phyloP scores from a whole-genome alignment of 1,140 invertebrate genomes.

The Cylas formicarius region DNA sequence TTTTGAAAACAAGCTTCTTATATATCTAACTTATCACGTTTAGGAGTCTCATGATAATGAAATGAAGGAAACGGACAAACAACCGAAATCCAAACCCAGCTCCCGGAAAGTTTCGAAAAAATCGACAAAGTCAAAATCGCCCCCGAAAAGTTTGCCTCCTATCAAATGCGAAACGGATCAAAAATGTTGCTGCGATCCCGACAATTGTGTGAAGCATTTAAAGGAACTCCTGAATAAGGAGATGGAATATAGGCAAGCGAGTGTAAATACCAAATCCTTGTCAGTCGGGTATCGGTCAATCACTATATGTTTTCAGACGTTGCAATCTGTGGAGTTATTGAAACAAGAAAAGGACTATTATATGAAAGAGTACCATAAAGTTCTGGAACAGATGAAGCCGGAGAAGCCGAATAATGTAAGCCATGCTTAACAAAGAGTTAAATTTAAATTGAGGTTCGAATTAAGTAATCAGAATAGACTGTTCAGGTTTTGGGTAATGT shows the following conservation, averaged over 20 bases:
- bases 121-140: slow-evolving; percentile 5
- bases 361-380: slow-evolving; percentile 44
- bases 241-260: slow-evolving; percentile 26
- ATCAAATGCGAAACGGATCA: slow-evolving; percentile 4
- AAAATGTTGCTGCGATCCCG: slow-evolving; percentile 25
- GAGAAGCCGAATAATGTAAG: slow-evolving; percentile 39
- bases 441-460: too few relatives aligned
- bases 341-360: slow-evolving; percentile 47
- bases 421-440: too few relatives aligned
- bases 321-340: slow-evolving; percentile 24
- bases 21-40: too few relatives aligned
- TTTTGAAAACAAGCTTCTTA: too few relatives aligned
- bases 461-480: too few relatives aligned
- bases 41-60: too few relatives aligned
- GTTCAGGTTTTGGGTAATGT: too few relatives aligned
- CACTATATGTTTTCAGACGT: slow-evolving; percentile 18
- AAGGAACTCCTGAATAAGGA: slow-evolving; percentile 33
- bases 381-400: slow-evolving; percentile 41
- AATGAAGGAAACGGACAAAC: too few relatives aligned
- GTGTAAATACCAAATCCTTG: slow-evolving; percentile 25
- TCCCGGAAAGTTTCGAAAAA: slow-evolving; percentile 20
- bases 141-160: slow-evolving; percentile 10
- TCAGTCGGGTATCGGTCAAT: neutral
- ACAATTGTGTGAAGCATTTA: slow-evolving; percentile 26
- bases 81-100: slow-evolving; percentile 15